Evolutionary conservation across 2,888 invertebrate species (phyloP).

Genomic region (Pomacea canaliculata): DNA sequence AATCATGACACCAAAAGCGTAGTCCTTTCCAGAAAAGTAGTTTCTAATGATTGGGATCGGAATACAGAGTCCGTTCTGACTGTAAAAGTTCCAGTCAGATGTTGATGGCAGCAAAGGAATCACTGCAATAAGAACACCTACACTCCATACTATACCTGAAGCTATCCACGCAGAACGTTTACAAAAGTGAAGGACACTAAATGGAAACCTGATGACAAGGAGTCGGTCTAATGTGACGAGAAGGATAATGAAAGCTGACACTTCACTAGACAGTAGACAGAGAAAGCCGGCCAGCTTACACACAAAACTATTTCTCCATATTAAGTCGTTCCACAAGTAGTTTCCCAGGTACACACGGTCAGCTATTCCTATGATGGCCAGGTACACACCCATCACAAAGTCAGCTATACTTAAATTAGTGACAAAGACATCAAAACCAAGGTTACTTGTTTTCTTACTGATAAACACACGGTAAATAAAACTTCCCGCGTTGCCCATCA

Average conservation of each 20-base stretch:
- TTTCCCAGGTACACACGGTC: not conserved
- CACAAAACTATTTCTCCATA: not conserved
- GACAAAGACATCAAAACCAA: not conserved
- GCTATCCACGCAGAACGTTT: not conserved
- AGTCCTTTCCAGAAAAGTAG: not conserved
- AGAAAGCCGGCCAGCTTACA: not conserved
- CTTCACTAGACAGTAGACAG: not conserved
- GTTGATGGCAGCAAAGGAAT: not conserved
- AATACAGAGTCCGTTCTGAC: not conserved
- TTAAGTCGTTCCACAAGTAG: not conserved
- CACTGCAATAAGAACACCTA: not conserved
- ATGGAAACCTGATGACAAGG: not conserved
- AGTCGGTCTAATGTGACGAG: not conserved
- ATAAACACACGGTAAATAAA: not conserved
- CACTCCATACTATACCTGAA: not conserved
- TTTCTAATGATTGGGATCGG: not conserved
- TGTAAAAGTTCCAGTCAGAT: not conserved
- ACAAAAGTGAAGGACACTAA: not conserved
- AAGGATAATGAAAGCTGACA: not conserved
- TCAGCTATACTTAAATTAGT: not conserved
- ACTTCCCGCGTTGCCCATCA: not conserved
- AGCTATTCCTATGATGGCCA: not conserved
- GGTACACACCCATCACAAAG: not conserved
- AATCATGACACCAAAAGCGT: not conserved
- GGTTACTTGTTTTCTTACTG: not conserved